Evolutionary conservation across 2,888 invertebrate genomes (phyloP), one percentile per base, ranked within the genome.

Genomic region (Lampropteryx suffumata): DNA sequence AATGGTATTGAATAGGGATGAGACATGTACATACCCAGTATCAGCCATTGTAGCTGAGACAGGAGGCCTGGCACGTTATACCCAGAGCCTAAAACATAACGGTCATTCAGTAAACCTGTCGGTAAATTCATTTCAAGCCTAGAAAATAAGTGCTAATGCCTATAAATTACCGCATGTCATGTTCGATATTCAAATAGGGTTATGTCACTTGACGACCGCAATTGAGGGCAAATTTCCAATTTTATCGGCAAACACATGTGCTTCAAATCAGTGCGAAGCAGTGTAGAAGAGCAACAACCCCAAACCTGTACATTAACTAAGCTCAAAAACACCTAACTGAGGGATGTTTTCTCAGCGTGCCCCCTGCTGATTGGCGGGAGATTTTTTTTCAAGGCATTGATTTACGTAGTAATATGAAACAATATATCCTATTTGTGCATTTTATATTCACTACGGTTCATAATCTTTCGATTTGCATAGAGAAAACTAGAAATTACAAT

Each of bases 301-400:
- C 30, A 50, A 55, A 71, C 66, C 61, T 57, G 51, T 46, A 42
- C 29, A 33, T 57, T 62, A 76, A 68, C 47, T 50, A 55, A 50
- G 57, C 59, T 64, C 66, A 73, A 79, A 68, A 58, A 65, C 55
- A 60, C 48, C 57, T 65, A 71, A 62, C 65, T 64, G 62, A 65
- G 65, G 63, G 64, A 70, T 65, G 65, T 76, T 71, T 67, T 68
- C 62, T 57, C 82, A 79, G 89, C 89, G 89, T 90, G 89, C 89
- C 89, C 87, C 86, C 86, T 82, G 82, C 82, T 76, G 87, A 76
- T 86, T 87, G 89, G 89, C 89, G 89, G 87, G 88, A 85, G 84
- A 73, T 65, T 74, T 69, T 82, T 86, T 89, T 82, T 72, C 17
- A 55, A 71, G 63, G 60, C 61, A 57, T 61, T 64, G 73, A 84